Conservation (phyloP, 1,140 invertebrate genomes). For the Diabrotica virgifera region DNA sequence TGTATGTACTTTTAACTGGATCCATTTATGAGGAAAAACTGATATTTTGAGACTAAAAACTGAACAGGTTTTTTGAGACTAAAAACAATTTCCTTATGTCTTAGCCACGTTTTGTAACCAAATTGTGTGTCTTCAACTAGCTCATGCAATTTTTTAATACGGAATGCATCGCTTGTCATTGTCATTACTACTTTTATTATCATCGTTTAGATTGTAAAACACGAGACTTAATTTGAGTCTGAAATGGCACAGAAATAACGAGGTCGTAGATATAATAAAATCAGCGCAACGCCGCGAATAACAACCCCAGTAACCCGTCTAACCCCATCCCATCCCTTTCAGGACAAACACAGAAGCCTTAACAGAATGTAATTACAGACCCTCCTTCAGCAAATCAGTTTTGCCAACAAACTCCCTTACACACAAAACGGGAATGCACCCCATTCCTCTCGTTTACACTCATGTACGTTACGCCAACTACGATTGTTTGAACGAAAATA, state of each 20-base stretch:
- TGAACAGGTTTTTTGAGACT: too few species aligned
- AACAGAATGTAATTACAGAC: not conserved
- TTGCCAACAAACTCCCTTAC: not conserved
- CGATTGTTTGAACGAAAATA: too few species aligned
- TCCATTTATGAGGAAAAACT: too few species aligned
- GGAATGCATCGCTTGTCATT: too few species aligned
- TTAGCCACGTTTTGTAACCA: too few species aligned
- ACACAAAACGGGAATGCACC: not conserved
- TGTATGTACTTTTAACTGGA: too few species aligned
- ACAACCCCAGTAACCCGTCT: slow-evolving; percentile 1
- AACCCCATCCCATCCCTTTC: not conserved
- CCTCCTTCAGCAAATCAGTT: slow-evolving; percentile 1
- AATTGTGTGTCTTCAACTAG: too few species aligned
- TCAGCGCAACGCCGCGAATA: not conserved
- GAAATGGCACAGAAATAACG: not conserved
- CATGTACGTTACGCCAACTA: not conserved
- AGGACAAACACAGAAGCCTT: not conserved
- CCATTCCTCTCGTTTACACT: slow-evolving; percentile 2
- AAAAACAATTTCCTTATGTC: too few species aligned
- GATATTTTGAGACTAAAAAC: too few species aligned
- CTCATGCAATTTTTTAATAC: too few species aligned
- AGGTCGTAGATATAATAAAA: slow-evolving; percentile 2
- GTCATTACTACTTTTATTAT: not conserved
- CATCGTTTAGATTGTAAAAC: not conserved
- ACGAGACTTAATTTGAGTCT: not conserved